These are phyloP conservation scores for Ceraclea dissimilis DNA, from an alignment of 2,888 invertebrate genomes.

Conservation along the genomic window DNA sequence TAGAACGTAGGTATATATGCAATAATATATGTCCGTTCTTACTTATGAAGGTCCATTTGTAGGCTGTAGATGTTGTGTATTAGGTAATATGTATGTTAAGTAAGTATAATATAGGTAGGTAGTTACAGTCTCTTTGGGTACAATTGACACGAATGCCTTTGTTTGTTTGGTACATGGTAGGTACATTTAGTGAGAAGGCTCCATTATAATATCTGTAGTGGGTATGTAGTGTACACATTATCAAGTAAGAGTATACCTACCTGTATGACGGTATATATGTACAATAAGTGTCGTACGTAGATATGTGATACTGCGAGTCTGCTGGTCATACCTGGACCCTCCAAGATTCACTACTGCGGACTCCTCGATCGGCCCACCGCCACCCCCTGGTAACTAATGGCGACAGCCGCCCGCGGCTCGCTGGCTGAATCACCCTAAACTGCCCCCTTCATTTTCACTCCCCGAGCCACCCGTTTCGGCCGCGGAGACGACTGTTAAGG, in stretches of 20 bases:
- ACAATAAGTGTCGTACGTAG: neutral
- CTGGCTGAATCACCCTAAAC: conserved; percentile 15
- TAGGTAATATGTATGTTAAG: too few relatives aligned
- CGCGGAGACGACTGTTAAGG: conserved; percentile 1
- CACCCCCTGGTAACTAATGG: conserved; percentile 23
- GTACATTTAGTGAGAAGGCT: too few relatives aligned
- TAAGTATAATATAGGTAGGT: too few relatives aligned
- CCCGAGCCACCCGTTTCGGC: conserved; percentile 10
- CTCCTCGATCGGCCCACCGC: conserved; percentile 15
- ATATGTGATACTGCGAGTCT: conserved; percentile 18
- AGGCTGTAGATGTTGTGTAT: too few relatives aligned
- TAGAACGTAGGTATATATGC: too few relatives aligned
- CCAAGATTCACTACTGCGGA: conserved; percentile 12
- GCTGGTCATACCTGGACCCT: conserved; percentile 15
- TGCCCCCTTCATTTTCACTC: conserved; percentile 14
- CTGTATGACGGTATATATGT: neutral
- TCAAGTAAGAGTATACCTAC: too few relatives aligned
- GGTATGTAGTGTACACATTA: too few relatives aligned
- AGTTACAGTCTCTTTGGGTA: too few relatives aligned
- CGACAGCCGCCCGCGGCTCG: conserved; percentile 24
- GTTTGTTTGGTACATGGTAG: neutral
- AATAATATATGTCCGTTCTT: too few relatives aligned
- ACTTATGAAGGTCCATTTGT: too few relatives aligned
- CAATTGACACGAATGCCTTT: neutral
- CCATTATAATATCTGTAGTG: too few relatives aligned